Evolutionary conservation across 2,113 vertebrate genomes (phyloP).

Genomic region (Passer montanus): DNA sequence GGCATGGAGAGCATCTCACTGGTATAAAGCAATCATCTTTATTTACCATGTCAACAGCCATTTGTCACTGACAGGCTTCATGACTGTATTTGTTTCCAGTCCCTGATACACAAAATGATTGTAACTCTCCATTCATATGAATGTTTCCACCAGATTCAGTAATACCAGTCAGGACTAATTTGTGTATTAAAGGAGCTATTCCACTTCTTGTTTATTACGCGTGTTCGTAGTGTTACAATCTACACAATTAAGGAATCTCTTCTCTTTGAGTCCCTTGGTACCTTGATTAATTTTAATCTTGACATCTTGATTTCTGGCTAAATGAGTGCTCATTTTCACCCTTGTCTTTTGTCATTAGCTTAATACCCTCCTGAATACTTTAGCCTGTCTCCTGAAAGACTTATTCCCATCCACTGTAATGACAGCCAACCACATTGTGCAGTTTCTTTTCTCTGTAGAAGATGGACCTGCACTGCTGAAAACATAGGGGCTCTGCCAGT

Average conservation of each 20-base stretch:
- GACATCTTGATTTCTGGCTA: constrained; percentile 71
- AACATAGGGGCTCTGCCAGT: background rate
- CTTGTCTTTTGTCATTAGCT: constrained; percentile 70
- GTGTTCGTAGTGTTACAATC: background rate
- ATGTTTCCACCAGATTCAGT: background rate
- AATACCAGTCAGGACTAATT: constrained; percentile 3
- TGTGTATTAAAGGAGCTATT: constrained; percentile 40
- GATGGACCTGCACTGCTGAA: background rate
- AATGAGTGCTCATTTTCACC: constrained; percentile 71
- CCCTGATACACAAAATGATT: background rate
- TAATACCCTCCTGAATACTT: constrained; percentile 71
- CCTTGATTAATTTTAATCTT: constrained; percentile 72
- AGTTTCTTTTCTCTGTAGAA: background rate
- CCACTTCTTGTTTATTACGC: constrained; percentile 56
- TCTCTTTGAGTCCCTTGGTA: constrained; percentile 60
- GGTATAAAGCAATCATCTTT: constrained; percentile 16
- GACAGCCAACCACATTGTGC: background rate
- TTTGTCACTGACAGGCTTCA: constrained; percentile 28
- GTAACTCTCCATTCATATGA: background rate
- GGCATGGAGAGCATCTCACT: background rate
- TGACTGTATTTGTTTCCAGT: background rate
- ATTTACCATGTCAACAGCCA: background rate
- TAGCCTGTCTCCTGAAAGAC: constrained; percentile 59
- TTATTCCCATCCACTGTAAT: constrained; percentile 48
- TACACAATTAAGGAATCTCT: constrained; percentile 65